These are phyloP conservation scores for Halichondria panicea DNA, from an alignment of 37 sponge, comb jelly and placozoan species.

Conservation along the genomic window DNA sequence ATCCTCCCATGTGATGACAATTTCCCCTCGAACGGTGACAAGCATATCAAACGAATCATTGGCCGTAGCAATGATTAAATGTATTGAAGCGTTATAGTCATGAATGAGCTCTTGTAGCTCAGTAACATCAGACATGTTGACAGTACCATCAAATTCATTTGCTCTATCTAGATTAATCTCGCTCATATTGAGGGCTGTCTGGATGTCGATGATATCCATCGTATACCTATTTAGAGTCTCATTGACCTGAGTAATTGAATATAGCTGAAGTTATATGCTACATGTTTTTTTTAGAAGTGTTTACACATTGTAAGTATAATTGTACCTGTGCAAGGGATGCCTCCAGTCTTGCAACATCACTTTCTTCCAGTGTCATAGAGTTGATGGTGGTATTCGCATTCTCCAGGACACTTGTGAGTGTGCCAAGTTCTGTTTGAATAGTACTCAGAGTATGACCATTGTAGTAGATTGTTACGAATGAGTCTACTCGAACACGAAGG, in stretches of 20 bases:
- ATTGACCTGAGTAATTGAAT: slow-evolving; percentile 6
- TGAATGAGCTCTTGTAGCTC: not conserved
- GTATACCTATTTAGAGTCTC: not conserved
- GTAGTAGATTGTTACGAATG: slow-evolving; percentile 1
- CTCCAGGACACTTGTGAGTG: not conserved
- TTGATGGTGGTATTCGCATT: slow-evolving; percentile 2
- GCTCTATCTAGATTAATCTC: not conserved
- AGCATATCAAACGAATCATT: not conserved
- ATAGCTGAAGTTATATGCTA: not conserved
- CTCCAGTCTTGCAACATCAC: not conserved
- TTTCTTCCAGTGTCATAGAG: slow-evolving; percentile 8
- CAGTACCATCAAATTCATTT: slow-evolving; percentile 21
- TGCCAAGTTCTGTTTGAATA: not conserved
- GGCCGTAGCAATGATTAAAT: not conserved
- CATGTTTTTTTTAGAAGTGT: not conserved
- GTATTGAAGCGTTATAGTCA: not conserved
- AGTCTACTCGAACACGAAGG: not conserved
- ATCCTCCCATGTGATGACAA: not conserved
- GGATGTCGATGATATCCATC: not conserved
- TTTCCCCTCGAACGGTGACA: not conserved
- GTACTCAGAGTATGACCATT: slow-evolving; percentile 9
- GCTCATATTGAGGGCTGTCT: not conserved
- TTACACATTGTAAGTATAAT: not conserved
- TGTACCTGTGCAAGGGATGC: slow-evolving; percentile 10
- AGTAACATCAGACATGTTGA: slow-evolving; percentile 3